A percentile compares a stretch with the other conserved stretches of the same genome.
These are phyloP conservation scores for Lepidocyrtinus sp. DNA, from an alignment of 2,888 invertebrate species.

Conservation along the genomic window DNA sequence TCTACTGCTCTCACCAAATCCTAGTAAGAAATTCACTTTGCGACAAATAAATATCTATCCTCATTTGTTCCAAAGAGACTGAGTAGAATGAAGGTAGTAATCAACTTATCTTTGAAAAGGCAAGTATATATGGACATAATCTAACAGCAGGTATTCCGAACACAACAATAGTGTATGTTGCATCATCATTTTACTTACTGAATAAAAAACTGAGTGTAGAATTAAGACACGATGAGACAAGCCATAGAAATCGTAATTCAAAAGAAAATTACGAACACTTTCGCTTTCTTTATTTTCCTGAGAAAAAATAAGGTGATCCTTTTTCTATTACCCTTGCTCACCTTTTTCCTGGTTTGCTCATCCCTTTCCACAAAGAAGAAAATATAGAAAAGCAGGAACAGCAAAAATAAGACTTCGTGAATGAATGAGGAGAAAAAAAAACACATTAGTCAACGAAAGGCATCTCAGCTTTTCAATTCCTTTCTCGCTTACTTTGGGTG, in stretches of 20 bases:
- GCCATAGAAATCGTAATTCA: background rate
- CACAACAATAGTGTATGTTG: background rate
- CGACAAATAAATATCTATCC: background rate
- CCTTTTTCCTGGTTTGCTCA: background rate
- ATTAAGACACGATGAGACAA: background rate
- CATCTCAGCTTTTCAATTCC: background rate
- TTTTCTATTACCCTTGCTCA: background rate
- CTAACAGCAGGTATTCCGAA: background rate
- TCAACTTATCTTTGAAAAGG: background rate
- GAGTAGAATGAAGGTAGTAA: background rate
- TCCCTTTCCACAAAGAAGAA: background rate
- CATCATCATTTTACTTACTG: background rate
- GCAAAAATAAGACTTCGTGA: background rate
- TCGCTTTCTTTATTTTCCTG: background rate
- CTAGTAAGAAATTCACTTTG: too few species aligned
- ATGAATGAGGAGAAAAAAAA: background rate
- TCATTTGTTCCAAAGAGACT: background rate
- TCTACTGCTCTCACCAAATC: too few species aligned
- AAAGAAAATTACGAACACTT: background rate
- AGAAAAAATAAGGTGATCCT: background rate
- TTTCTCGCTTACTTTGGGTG: background rate
- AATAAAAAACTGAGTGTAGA: background rate
- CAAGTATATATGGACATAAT: background rate
- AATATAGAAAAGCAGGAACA: background rate
- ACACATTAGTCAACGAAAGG: background rate